These are phyloP conservation scores for Puffinus mauretanicus DNA, from an alignment of 2,113 vertebrate genomes.

Conservation along the genomic window DNA sequence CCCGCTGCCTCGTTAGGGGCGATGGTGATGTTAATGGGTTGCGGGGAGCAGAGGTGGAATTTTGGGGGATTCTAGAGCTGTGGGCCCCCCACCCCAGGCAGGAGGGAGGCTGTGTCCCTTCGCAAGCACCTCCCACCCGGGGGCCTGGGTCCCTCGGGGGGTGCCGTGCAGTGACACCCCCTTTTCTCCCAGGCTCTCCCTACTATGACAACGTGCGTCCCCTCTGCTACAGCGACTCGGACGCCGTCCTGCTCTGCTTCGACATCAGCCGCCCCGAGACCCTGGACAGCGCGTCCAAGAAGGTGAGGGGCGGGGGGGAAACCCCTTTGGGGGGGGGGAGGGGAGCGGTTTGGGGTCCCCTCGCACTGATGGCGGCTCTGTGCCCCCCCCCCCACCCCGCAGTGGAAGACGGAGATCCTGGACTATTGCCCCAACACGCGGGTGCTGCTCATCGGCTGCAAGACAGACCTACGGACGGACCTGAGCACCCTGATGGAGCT, in stretches of 20 bases:
- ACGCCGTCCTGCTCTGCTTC: conserved; percentile 91
- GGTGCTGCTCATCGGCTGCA: conserved; percentile 91
- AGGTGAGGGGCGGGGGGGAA: conserved; percentile 70
- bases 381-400: neutral
- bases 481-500: conserved; percentile 96
- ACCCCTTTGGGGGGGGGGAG: neutral
- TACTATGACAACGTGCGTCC: conserved; percentile 97
- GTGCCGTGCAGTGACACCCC: neutral
- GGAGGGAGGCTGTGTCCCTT: neutral
- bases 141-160: too few relatives aligned
- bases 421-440: conserved; percentile 91
- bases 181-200: conserved; percentile 80
- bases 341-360: neutral
- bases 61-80: neutral
- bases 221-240: conserved; percentile 95
- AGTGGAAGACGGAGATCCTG: conserved; percentile 95
- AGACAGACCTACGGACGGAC: conserved; percentile 90
- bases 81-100: rapidly evolving
- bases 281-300: conserved; percentile 87
- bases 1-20: neutral
- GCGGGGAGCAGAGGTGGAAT: neutral
- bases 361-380: rapidly evolving
- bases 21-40: neutral
- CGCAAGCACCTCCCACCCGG: neutral
- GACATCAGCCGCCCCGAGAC: conserved; percentile 91